A percentile compares a stretch with the other conserved stretches of the same genome.
Evolutionary conservation across 2,888 invertebrate genomes (phyloP).

Genomic region (Calliphora vomitoria): DNA sequence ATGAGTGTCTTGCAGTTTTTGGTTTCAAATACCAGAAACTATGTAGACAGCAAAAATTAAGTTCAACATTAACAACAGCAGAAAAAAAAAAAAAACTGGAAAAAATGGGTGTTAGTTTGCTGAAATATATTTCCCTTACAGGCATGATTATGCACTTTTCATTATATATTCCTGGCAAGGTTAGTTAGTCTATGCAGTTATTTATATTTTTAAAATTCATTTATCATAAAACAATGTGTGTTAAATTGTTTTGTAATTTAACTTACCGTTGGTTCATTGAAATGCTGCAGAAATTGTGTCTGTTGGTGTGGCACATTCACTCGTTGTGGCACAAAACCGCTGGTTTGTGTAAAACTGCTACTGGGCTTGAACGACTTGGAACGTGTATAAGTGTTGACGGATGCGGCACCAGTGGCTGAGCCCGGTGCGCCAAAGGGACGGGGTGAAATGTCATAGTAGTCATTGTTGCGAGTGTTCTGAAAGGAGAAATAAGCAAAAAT

Average conservation of each 20-base stretch:
- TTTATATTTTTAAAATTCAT: background rate
- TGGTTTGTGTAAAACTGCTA: conserved; percentile 65
- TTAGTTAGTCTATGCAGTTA: conserved; percentile 6
- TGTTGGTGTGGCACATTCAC: conserved; percentile 84
- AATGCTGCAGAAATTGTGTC: conserved; percentile 83
- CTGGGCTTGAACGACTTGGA: conserved; percentile 81
- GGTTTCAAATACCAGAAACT: conserved; percentile 23
- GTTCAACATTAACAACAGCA: background rate
- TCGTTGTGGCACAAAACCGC: conserved; percentile 80
- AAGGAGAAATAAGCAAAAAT: conserved; percentile 49
- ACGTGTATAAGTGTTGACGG: conserved; percentile 77
- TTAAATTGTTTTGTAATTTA: background rate
- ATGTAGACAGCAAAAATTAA: background rate
- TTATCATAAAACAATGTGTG: background rate
- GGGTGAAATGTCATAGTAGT: conserved; percentile 84
- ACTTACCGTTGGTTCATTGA: conserved; percentile 82
- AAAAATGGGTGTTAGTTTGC: conserved; percentile 35
- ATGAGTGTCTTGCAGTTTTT: conserved; percentile 28
- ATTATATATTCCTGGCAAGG: conserved; percentile 59
- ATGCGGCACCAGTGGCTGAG: conserved; percentile 64
- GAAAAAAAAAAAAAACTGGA: conserved; percentile 1
- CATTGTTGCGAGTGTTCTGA: conserved; percentile 82
- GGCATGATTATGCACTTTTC: conserved; percentile 24
- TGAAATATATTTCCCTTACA: conserved; percentile 18
- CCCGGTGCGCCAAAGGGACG: conserved; percentile 83